Base-by-base conservation (phyloP, 2,888 invertebrate species). In the Calliopum simillimum region DNA sequence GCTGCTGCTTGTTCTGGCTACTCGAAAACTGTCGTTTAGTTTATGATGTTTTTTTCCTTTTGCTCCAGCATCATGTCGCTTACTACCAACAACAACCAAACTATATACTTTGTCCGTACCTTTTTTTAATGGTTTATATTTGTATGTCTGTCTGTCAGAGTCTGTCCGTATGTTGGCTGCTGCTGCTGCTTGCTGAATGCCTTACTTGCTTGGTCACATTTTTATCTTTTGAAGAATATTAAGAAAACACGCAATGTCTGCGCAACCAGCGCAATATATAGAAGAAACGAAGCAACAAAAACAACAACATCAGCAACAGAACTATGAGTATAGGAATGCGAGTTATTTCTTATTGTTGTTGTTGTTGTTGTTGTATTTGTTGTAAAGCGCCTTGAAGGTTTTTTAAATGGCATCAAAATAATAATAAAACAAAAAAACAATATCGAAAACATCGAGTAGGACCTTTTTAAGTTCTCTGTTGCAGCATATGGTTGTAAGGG, bases 221-320 rank as follows among this genome's bases (percentile, higher is more conserved):
- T 84, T 85, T 84, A 84, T 83, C 81, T 82, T 80, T 83, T 84
- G 81, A 84, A 79, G 82, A 84, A 84, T 85, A 84, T 83, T 84
- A 84, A 81, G 82, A 82, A 83, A 84, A 81, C 86, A 85, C 85
- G 86, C 85, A 85, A 84, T 78, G 84, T 80, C 82, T 81, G 79
- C 74, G 71, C 74, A 61, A 68, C 65, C 76, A 78, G 41, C 73
- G 68, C 43, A 67, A 25, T 4, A 46, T 19, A 47, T 6, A n/a
- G 6, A 47, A 58, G 21, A 33, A 33, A 8, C 5, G 4, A 41
- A 51, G 49, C 12, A 62, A 25, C 55, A 51, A 61, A 33, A 53
- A 56, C 55, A 63, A 55, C 58, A 62, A 59, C 33, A 53, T 23
- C 19, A 70, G 58, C 67, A 73, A 71, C 67, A 76, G 76, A 76